These are phyloP conservation scores for Coranthus polyacanthus DNA, from an alignment of 2,797 vertebrate genomes.

Conservation along the genomic window DNA sequence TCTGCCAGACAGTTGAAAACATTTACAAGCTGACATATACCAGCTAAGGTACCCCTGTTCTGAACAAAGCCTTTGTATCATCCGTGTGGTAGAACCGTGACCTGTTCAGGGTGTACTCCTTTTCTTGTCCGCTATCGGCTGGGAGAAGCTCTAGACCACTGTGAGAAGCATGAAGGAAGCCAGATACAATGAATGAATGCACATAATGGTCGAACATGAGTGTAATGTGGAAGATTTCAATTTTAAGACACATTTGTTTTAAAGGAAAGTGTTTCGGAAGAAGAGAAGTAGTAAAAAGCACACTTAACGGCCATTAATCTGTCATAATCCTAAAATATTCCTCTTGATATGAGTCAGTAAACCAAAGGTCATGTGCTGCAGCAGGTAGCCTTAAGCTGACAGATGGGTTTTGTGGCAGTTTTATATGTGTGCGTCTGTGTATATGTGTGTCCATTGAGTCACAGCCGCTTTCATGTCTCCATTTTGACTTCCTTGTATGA, in stretches of 20 bases:
- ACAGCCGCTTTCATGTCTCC: slow-evolving; percentile 63
- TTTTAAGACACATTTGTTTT: background rate
- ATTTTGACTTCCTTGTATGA: slow-evolving; percentile 67
- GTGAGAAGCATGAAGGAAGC: too few species aligned
- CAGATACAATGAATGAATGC: background rate
- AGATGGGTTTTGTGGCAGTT: slow-evolving; percentile 7
- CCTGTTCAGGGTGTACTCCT: background rate
- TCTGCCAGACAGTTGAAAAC: too few species aligned
- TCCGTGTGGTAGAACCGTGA: too few species aligned
- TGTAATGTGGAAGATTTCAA: background rate
- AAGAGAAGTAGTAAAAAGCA: background rate
- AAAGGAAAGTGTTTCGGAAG: background rate
- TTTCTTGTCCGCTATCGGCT: slow-evolving; percentile 1
- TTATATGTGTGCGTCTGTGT: background rate
- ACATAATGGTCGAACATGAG: background rate
- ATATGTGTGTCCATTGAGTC: slow-evolving; percentile 10
- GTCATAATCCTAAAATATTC: too few species aligned
- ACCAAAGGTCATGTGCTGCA: slow-evolving; percentile 23
- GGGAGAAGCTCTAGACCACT: background rate
- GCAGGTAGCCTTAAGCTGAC: background rate
- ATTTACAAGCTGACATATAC: too few species aligned
- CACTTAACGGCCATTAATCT: too few species aligned
- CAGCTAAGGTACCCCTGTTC: too few species aligned
- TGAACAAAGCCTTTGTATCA: too few species aligned
- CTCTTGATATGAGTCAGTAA: background rate